These are phyloP conservation scores for Thermophis baileyi DNA, from an alignment of 2,113 vertebrate genomes.

Conservation along the genomic window DNA sequence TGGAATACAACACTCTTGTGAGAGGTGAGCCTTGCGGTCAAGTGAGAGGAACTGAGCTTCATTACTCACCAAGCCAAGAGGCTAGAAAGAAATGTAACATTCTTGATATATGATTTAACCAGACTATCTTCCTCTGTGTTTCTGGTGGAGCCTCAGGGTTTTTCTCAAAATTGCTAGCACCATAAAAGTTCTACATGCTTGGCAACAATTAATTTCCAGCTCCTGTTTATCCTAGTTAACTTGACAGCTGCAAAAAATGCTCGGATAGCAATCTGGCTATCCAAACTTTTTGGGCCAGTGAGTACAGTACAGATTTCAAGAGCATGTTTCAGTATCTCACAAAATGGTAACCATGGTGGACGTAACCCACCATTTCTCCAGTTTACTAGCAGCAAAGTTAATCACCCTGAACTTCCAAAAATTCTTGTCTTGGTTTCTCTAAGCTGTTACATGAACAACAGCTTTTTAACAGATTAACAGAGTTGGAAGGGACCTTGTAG, in stretches of 20 bases:
- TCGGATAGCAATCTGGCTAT: not conserved
- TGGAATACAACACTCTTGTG: not conserved
- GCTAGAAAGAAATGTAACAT: slow-evolving; percentile 12
- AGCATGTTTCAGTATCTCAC: not conserved
- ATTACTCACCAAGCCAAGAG: slow-evolving; percentile 15
- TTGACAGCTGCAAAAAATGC: not conserved
- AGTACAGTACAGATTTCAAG: not conserved
- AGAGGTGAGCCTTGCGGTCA: slow-evolving; percentile 9
- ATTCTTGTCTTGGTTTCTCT: not conserved
- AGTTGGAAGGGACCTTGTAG: too few species aligned
- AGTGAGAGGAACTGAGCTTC: slow-evolving; percentile 15
- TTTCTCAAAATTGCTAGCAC: not conserved
- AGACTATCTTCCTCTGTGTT: not conserved
- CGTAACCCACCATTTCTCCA: not conserved
- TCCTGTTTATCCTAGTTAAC: not conserved
- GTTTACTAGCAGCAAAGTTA: not conserved
- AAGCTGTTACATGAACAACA: not conserved
- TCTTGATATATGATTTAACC: slow-evolving; percentile 31
- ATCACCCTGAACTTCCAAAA: not conserved
- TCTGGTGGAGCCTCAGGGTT: not conserved
- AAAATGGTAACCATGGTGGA: not conserved
- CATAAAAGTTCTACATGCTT: not conserved
- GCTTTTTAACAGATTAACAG: too few species aligned
- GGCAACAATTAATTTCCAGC: not conserved
- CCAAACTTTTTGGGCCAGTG: not conserved